Percentiles rank a stretch among this genome's conserved stretches.
Conservation (phyloP, 1,140 invertebrate genomes). For the Zeugodacus cucurbitae region DNA sequence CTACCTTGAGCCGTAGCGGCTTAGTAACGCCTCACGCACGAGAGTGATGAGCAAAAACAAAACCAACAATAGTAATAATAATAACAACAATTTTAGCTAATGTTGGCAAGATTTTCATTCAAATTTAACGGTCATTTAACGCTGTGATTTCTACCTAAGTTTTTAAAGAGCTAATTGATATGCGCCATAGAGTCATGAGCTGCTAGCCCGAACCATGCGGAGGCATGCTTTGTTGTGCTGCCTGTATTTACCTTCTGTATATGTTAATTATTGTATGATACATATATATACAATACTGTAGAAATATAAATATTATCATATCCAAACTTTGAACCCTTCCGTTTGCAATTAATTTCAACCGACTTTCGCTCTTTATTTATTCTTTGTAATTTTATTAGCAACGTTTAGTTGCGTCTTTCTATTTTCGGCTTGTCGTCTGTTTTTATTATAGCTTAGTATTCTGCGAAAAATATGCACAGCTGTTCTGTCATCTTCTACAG, state of each 20-base stretch:
- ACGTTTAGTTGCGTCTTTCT: background rate
- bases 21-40: background rate
- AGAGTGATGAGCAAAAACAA: background rate
- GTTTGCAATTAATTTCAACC: background rate
- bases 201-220: background rate
- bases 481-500: background rate
- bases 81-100: background rate
- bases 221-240: background rate
- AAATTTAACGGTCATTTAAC: constrained; percentile 6
- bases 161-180: background rate
- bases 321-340: background rate
- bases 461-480: constrained; percentile 13
- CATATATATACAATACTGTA: background rate
- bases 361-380: background rate
- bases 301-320: background rate
- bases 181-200: background rate
- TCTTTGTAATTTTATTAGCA: background rate
- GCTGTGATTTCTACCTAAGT: background rate
- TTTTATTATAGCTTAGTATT: background rate
- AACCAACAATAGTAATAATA: too few relatives aligned
- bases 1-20: background rate
- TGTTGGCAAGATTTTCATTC: background rate
- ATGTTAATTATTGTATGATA: background rate
- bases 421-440: background rate
- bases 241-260: background rate